Base-by-base conservation (phyloP, 2,888 invertebrate genomes). In the Aspidiotus destructor region DNA sequence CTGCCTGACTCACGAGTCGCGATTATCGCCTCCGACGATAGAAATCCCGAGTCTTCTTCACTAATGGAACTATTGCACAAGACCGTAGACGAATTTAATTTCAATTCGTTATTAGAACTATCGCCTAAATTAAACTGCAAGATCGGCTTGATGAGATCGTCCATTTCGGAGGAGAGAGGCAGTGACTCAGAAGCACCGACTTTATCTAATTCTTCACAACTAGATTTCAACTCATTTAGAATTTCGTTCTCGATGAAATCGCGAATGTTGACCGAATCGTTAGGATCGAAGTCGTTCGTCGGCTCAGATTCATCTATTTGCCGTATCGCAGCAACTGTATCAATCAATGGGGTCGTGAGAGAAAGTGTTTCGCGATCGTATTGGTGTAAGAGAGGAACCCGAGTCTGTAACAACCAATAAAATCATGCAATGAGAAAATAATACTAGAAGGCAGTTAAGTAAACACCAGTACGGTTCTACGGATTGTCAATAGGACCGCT, bases 21-120 rank as follows among this genome's bases (percentile, higher is more conserved):
- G 60, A 57, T 70, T n/a, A 72, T 70, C n/a, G 73, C 72, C 62
- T 74, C 74, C 13, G 74, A 74, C n/a, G 73, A 73, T 16, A 73
- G 72, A 70, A 74, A 74, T 13, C 74, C 74, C 3, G 74, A 74
- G 65, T 74, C 74, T 53, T 74, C 73, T 70, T 74, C 74, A 62
- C 73, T 74, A n/a, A 74, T 70, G 10, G 74, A 73, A 64, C 73
- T 72, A 48, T 71, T 73, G 60, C 73, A 73, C 73, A 73, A 72
- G 16, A 71, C 70, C 17, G 72, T 71, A 52, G 69, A 69, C 16
- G 68, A 60, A n/a, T 60, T 53, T 61, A 61, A 54, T 61, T 61
- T 48, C n/a, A 53, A 61, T 9, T 60, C 17, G 28, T 67, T 60
- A 52, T 57, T 67, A 28, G 41, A 15, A 11, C 58, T 67, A 52